These are phyloP conservation scores for fruit fly (Drosophila melanogaster) DNA, from an alignment of 1,140 invertebrate species.

Conservation along the genomic window DNA sequence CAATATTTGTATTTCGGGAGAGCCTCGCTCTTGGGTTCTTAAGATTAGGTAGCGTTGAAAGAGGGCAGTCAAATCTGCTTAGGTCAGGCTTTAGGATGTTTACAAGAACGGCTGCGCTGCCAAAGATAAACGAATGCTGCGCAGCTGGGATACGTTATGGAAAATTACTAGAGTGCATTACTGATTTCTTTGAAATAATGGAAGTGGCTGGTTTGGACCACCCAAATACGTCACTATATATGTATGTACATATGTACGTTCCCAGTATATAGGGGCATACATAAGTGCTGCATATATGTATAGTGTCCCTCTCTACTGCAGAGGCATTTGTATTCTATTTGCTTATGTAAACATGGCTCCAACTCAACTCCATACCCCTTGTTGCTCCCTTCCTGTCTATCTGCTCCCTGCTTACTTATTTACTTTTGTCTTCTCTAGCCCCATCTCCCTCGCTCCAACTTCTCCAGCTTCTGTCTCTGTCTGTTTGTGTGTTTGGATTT, in stretches of 20 bases:
- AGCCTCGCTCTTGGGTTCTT: too few relatives aligned
- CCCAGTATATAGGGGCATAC: conserved; percentile 23
- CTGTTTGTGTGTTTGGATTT: conserved; percentile 46
- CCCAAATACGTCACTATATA: too few relatives aligned
- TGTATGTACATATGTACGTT: conserved; percentile 5
- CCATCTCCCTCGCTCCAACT: conserved; percentile 33
- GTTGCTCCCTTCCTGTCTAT: conserved; percentile 28
- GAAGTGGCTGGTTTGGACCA: too few relatives aligned
- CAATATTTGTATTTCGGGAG: too few relatives aligned
- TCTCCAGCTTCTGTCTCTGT: conserved; percentile 18
- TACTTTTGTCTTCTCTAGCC: conserved; percentile 58
- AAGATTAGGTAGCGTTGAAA: too few relatives aligned
- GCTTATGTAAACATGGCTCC: conserved; percentile 72
- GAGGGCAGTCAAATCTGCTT: too few relatives aligned
- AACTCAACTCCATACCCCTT: conserved; percentile 23
- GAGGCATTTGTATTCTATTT: conserved; percentile 71
- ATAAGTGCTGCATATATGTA: conserved; percentile 14
- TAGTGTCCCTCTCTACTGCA: conserved; percentile 44
- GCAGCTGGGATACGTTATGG: too few relatives aligned
- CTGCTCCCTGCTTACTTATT: conserved; percentile 71
- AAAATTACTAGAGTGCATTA: too few relatives aligned
- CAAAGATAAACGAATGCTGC: too few relatives aligned
- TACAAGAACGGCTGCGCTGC: too few relatives aligned
- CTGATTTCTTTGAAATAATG: too few relatives aligned
- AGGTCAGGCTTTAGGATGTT: too few relatives aligned